Evolutionary conservation across 2,888 invertebrate species (phyloP).

Genomic region (Colostygia pectinataria): DNA sequence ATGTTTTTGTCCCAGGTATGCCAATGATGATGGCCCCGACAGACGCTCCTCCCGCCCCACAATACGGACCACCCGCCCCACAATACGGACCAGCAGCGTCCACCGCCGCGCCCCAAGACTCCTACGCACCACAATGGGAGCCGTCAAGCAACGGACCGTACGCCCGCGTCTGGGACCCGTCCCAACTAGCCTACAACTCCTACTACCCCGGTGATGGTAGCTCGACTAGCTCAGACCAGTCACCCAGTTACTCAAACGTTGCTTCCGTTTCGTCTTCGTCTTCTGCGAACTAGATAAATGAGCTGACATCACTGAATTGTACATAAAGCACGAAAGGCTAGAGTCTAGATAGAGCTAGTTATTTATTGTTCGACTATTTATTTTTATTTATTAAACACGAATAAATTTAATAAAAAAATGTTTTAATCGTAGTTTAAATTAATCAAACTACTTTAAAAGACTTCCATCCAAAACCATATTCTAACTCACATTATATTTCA

Average conservation of each 20-base stretch:
- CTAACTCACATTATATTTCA: too few relatives aligned
- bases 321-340: conserved; percentile 69
- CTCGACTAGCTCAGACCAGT: conserved; percentile 81
- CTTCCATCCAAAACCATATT: too few relatives aligned
- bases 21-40: conserved; percentile 87
- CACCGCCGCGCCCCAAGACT: conserved; percentile 85
- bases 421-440: conserved; percentile 33
- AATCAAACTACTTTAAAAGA: too few relatives aligned
- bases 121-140: conserved; percentile 88
- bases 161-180: conserved; percentile 89
- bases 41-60: conserved; percentile 83
- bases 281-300: conserved; percentile 50
- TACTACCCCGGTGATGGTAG: conserved; percentile 86
- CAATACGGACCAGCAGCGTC: conserved; percentile 76
- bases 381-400: conserved; percentile 75
- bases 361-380: conserved; percentile 76
- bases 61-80: conserved; percentile 88
- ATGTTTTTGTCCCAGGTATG: conserved; percentile 80
- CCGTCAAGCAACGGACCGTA: conserved; percentile 89
- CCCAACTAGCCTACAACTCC: conserved; percentile 87
- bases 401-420: conserved; percentile 60
- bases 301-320: conserved; percentile 52
- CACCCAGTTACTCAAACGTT: conserved; percentile 75
- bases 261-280: conserved; percentile 72
- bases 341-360: conserved; percentile 61